A percentile compares a stretch with the other conserved stretches of the same genome.
These are phyloP conservation scores for Rhinoptilus africanus DNA, from an alignment of 2,113 vertebrate genomes.

Conservation along the genomic window DNA sequence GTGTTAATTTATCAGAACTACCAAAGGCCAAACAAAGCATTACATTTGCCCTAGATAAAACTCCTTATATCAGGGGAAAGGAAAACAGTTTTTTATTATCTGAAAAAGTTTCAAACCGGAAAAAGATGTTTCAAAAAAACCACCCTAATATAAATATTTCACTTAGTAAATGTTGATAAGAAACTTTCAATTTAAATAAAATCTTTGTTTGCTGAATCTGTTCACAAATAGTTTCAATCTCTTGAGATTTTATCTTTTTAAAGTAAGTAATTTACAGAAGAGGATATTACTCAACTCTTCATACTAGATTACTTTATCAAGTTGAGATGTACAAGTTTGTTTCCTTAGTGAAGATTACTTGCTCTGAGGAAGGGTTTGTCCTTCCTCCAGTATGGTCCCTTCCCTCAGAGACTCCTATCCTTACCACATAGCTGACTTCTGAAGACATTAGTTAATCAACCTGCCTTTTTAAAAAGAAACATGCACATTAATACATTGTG, in stretches of 20 bases:
- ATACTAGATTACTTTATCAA: neutral
- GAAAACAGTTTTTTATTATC: neutral
- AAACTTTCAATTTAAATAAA: neutral
- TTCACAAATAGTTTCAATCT: neutral
- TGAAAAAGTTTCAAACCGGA: neutral
- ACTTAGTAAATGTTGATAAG: neutral
- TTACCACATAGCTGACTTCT: neutral
- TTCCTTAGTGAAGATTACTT: neutral
- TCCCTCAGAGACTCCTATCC: neutral
- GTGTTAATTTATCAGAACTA: neutral
- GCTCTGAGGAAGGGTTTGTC: neutral
- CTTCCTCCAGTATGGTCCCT: neutral
- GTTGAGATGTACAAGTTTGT: neutral
- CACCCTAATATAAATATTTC: neutral
- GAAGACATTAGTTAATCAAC: neutral
- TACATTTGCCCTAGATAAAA: neutral
- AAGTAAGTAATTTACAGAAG: neutral
- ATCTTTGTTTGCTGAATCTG: neutral
- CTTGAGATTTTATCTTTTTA: neutral
- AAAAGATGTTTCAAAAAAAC: neutral
- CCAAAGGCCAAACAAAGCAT: neutral
- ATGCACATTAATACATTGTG: neutral
- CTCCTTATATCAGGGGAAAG: neutral
- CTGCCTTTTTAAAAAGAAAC: neutral
- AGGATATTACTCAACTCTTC: neutral